Base-by-base conservation (phyloP, 2,113 vertebrate genomes). In the Echinops telfairi region DNA sequence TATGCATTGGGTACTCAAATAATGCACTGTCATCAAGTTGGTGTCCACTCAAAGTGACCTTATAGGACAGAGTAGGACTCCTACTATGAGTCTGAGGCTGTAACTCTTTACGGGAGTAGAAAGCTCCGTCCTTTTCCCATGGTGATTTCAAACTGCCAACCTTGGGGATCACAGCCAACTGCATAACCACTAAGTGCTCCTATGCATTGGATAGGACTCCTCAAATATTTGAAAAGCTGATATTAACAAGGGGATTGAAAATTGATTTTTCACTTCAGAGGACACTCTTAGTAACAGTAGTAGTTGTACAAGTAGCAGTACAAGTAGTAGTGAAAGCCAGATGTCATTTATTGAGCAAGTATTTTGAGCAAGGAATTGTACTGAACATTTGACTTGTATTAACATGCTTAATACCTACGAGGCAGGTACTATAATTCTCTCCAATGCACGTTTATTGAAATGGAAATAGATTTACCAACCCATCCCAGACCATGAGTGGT, bases 171-270 rank as follows among this genome's bases (percentile, higher is more conserved):
- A 23, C 16, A 62, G 60, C 60, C 60, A 19, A 62, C 14, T 62
- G 22, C 19, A 22, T 62, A 16, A 23, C 60, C 60, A 62, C 60
- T 62, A 62, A 62, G 60, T 19, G 60, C 60, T 62, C 60, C 60
- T 62, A 23, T 62, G 3, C 19, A 19, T 62, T 62, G 23, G 40
- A 19, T 22, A 20, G 23, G 40, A 89, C 53, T 88, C 43, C 85
- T 91, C 73, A 91, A 83, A 40, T 94, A 95, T 92, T 88, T 90
- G 40, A 94, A 88, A 9, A 96, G 33, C 60, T 88, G 68, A 38
- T 86, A 79, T 75, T 60, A 80, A 87, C n/a, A 90, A 82, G 38
- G 73, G 6, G 58, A 88, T 86, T 86, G 58, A 94, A 17, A 17
- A 83, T 79, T 85, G 47, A 58, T 78, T 57, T 81, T 19, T 71